A percentile compares a stretch with the other conserved stretches of the same genome.
These are phyloP conservation scores for Notoglanidium macrostoma DNA, from an alignment of 2,797 vertebrate species.

Conservation along the genomic window DNA sequence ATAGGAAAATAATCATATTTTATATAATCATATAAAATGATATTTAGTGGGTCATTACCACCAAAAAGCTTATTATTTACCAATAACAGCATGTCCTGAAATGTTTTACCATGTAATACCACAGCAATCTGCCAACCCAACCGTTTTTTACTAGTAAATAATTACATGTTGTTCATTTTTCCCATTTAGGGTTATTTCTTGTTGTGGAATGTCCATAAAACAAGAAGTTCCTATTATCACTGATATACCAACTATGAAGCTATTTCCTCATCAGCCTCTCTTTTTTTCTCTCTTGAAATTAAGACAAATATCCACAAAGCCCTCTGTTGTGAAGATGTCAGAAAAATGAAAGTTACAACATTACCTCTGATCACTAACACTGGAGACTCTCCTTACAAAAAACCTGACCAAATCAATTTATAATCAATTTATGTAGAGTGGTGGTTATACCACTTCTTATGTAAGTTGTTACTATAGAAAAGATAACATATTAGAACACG, in stretches of 20 bases:
- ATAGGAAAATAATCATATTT: not conserved
- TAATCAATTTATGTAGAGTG: not conserved
- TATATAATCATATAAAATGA: not conserved
- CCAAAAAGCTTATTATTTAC: not conserved
- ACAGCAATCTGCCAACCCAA: not conserved
- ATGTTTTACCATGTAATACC: not conserved
- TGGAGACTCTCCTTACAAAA: not conserved
- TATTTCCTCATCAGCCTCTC: not conserved
- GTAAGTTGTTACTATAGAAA: not conserved
- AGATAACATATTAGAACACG: not conserved
- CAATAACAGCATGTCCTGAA: not conserved
- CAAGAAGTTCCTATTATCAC: not conserved
- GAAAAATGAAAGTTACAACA: not conserved
- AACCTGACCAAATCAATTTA: not conserved
- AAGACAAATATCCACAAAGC: not conserved
- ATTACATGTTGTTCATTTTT: not conserved
- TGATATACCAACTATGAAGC: not conserved
- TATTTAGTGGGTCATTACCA: not conserved
- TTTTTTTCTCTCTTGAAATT: not conserved
- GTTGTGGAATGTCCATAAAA: not conserved
- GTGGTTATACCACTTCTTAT: not conserved
- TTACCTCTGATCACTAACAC: not conserved
- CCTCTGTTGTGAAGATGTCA: not conserved
- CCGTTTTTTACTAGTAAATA: not conserved
- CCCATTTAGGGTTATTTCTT: not conserved